phyloP scores from a whole-genome alignment of 2,113 vertebrate species.

The Mirza zaza region DNA sequence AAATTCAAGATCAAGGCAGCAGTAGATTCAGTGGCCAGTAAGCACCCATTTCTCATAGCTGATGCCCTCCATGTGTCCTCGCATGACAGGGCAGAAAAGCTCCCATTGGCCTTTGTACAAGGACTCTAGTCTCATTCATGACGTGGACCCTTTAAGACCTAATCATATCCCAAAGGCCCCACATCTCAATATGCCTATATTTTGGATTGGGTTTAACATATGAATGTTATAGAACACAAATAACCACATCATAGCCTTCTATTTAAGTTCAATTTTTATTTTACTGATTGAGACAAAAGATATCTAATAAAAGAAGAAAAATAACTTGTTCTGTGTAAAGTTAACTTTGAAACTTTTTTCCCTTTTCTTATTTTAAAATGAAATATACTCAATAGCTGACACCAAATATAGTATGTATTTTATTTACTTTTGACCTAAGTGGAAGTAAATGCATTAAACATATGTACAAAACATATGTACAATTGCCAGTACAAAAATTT shows the following conservation, averaged over 20 bases:
- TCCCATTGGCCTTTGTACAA: not conserved
- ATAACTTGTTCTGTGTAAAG: not conserved
- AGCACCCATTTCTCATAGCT: not conserved
- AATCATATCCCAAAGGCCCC: not conserved
- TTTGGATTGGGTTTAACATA: not conserved
- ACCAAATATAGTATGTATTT: not conserved
- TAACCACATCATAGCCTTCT: not conserved
- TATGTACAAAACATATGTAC: not conserved
- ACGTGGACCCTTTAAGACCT: accelerated
- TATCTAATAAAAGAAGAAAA: not conserved
- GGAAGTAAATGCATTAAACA: not conserved
- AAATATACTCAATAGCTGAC: not conserved
- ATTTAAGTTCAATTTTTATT: not conserved
- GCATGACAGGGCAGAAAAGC: accelerated
- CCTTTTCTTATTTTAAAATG: not conserved
- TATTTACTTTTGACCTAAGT: not conserved
- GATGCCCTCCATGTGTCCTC: not conserved
- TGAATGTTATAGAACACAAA: not conserved
- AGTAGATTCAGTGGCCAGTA: not conserved
- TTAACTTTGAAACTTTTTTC: not conserved
- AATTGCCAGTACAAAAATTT: not conserved
- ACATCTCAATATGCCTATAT: not conserved
- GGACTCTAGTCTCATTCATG: not conserved
- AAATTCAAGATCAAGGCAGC: not conserved
- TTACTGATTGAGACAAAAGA: not conserved